A percentile compares a stretch with the other conserved stretches of the same genome.
phyloP scores from a whole-genome alignment of 2,113 vertebrate species.

The Rhodinocichla rosea region DNA sequence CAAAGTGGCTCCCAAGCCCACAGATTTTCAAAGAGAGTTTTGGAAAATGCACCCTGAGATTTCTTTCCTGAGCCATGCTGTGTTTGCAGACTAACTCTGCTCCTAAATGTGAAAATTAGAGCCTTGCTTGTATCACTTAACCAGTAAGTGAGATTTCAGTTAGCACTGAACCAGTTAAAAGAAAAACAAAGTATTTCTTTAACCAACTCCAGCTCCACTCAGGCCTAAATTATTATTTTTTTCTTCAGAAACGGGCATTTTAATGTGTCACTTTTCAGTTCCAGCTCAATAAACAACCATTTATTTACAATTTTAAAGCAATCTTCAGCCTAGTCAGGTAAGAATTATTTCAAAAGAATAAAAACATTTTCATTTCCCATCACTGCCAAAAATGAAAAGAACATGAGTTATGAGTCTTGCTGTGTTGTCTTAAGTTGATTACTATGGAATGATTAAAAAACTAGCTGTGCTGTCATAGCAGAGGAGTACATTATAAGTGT shows the following conservation, averaged over 20 bases:
- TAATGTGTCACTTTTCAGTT: conserved; percentile 81
- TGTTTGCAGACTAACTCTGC: neutral
- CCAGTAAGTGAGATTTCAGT: neutral
- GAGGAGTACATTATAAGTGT: conserved; percentile 92
- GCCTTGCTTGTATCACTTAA: neutral
- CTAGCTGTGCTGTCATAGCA: conserved; percentile 86
- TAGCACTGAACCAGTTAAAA: conserved; percentile 67
- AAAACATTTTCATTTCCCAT: conserved; percentile 86
- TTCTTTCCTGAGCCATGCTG: neutral
- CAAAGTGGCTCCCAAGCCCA: neutral
- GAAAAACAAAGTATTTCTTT: conserved; percentile 13
- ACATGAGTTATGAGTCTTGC: conserved; percentile 87
- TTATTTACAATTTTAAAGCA: conserved; percentile 83
- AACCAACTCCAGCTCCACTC: conserved; percentile 41
- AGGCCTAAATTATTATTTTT: conserved; percentile 66
- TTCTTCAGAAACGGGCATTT: conserved; percentile 73
- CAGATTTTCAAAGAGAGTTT: neutral
- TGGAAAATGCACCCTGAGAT: neutral
- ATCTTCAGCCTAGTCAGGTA: conserved; percentile 83
- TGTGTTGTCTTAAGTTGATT: conserved; percentile 84
- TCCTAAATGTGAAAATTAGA: neutral
- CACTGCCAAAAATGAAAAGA: conserved; percentile 82
- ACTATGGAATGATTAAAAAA: conserved; percentile 82
- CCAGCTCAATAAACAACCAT: conserved; percentile 81
- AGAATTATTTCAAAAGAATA: conserved; percentile 80